A percentile compares a stretch with the other conserved stretches of the same genome.
Conservation (phyloP, 1,140 invertebrate species). For the Mycetomoellerius zeteki region DNA sequence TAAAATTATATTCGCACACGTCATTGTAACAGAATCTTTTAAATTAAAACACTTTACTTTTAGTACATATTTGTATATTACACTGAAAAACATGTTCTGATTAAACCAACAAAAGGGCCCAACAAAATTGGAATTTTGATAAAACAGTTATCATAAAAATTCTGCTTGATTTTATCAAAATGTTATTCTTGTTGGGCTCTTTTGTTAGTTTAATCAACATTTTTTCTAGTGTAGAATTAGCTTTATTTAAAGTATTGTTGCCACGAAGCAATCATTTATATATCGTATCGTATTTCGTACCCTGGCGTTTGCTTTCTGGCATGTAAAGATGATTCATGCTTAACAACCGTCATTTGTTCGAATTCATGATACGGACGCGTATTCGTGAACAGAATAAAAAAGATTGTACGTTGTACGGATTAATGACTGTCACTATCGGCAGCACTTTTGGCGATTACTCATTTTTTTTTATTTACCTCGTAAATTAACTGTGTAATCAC, state of each 20-base stretch:
- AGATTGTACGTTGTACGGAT: background rate
- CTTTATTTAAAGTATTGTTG: background rate
- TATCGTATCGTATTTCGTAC: constrained; percentile 5
- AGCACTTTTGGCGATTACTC: background rate
- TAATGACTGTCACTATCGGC: background rate
- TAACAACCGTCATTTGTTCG: constrained; percentile 9
- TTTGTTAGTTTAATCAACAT: no score
- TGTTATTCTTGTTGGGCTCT: no score
- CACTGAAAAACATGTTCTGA: no score
- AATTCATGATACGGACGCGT: background rate
- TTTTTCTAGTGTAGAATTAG: background rate
- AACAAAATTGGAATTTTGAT: no score
- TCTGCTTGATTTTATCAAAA: no score
- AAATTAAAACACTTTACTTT: background rate
- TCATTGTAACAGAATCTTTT: background rate
- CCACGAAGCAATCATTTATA: background rate
- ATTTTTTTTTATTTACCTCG: background rate
- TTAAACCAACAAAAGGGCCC: no score
- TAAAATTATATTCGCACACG: background rate
- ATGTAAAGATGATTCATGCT: background rate
- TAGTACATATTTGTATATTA: background rate
- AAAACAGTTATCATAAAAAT: no score
- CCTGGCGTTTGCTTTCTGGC: background rate
- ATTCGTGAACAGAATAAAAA: background rate
- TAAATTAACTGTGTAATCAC: background rate